Evolutionary conservation across 2,888 invertebrate species (phyloP).

Genomic region (Morpho deidamia): DNA sequence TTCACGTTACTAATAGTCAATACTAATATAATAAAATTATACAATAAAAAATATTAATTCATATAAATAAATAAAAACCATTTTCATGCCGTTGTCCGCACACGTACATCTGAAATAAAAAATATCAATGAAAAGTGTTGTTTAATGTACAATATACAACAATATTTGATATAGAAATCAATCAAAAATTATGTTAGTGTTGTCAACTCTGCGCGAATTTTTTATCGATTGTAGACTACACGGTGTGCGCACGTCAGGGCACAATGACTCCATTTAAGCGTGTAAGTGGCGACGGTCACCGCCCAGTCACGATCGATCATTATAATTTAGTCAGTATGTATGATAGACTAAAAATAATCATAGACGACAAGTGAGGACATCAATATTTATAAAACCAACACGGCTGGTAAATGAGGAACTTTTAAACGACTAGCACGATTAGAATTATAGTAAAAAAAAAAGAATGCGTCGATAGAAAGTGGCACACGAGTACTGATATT

Average conservation of each 20-base stretch:
- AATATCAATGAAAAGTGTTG: conserved; percentile 19
- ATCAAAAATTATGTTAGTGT: conserved; percentile 53
- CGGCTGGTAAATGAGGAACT: conserved; percentile 35
- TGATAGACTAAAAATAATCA: conserved; percentile 49
- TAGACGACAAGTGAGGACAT: conserved; percentile 53
- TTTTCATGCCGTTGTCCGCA: neutral
- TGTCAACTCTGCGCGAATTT: conserved; percentile 43
- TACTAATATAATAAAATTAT: too few relatives aligned
- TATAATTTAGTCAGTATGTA: conserved; percentile 42
- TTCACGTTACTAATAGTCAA: too few relatives aligned
- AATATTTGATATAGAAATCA: conserved; percentile 33
- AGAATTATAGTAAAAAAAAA: conserved; percentile 25
- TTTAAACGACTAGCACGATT: conserved; percentile 26
- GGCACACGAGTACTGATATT: conserved; percentile 1
- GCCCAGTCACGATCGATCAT: conserved; percentile 62
- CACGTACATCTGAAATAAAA: conserved; percentile 29
- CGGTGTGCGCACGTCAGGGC: conserved; percentile 30
- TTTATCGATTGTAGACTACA: conserved; percentile 50
- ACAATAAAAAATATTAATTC: neutral
- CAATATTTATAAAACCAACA: conserved; percentile 45
- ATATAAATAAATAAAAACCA: neutral
- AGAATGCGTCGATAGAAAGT: too few relatives aligned
- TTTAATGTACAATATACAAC: neutral
- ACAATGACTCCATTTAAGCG: conserved; percentile 49
- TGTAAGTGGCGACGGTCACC: conserved; percentile 44